Percentiles rank a stretch among this genome's conserved stretches.
Evolutionary conservation across 2,113 vertebrate species (phyloP).

Genomic region (Thryonomys swinderianus): DNA sequence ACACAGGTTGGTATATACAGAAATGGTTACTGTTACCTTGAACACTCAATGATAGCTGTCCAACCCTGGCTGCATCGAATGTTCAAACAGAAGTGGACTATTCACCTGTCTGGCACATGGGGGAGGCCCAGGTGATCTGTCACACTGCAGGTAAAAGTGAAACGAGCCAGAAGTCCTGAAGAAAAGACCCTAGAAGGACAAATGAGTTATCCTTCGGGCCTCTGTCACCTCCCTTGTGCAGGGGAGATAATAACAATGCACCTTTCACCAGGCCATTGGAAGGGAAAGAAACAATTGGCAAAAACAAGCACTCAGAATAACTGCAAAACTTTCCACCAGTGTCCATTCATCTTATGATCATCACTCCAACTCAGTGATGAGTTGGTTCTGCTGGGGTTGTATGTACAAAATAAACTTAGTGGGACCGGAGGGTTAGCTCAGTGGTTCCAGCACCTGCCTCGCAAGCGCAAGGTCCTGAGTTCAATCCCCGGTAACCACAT

Average conservation of each 20-base stretch:
- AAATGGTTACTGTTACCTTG: background rate
- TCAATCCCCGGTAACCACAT: no score
- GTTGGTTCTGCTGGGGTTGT: background rate
- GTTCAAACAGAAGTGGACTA: background rate
- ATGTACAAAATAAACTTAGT: background rate
- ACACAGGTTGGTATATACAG: background rate
- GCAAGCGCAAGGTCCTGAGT: no score
- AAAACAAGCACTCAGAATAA: background rate
- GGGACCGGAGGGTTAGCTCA: no score
- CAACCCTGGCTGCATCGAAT: rapidly evolving
- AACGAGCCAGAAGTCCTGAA: background rate
- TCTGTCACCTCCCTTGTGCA: background rate
- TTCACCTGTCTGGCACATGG: background rate
- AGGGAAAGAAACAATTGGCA: background rate
- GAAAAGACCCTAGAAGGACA: background rate
- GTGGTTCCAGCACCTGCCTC: no score
- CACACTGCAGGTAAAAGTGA: background rate
- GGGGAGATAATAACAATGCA: background rate
- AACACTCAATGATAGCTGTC: background rate
- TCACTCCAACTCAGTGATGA: background rate
- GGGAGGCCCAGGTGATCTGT: background rate
- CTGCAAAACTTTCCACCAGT: background rate
- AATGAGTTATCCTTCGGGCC: background rate
- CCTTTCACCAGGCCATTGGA: background rate
- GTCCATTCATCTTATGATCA: background rate